A percentile compares a stretch with the other conserved stretches of the same genome.
Conservation (phyloP, 37 sponge, comb jelly and placozoan genomes). For the Chondrilla cf. caribensis region DNA sequence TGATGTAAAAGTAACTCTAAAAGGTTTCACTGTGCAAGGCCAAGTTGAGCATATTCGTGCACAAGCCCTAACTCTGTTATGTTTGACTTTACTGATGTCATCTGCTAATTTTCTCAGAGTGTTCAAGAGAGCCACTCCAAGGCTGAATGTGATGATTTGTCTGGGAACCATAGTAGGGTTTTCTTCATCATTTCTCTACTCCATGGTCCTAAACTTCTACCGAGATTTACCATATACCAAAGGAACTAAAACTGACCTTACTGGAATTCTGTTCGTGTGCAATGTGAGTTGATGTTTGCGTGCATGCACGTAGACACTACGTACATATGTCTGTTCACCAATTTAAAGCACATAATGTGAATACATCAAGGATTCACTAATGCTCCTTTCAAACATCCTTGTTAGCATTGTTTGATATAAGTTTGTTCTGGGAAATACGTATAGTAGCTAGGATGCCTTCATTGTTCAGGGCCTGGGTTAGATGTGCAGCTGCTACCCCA, state of each 20-base stretch:
- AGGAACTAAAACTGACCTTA: not conserved
- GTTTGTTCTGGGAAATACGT: no score
- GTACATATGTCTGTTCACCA: no score
- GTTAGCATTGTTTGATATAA: no score
- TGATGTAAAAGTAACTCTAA: no score
- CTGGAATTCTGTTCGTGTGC: not conserved
- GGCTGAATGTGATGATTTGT: not conserved
- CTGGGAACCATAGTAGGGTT: not conserved
- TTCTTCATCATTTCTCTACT: not conserved
- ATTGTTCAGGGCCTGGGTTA: no score
- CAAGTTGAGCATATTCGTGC: no score
- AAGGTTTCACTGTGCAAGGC: no score
- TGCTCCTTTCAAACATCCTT: not conserved
- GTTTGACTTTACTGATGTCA: no score
- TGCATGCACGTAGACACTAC: not conserved
- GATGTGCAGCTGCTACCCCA: no score
- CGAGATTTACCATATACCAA: not conserved
- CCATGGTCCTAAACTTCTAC: not conserved
- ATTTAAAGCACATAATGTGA: not conserved
- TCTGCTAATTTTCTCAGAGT: no score
- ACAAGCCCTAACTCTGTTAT: no score
- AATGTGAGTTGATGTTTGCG: not conserved
- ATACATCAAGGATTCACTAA: not conserved
- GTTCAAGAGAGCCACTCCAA: conserved; percentile 1
- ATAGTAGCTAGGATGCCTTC: no score